Evolutionary conservation across 2,797 vertebrate genomes (phyloP).

Genomic region (Sphaeramia orbicularis): DNA sequence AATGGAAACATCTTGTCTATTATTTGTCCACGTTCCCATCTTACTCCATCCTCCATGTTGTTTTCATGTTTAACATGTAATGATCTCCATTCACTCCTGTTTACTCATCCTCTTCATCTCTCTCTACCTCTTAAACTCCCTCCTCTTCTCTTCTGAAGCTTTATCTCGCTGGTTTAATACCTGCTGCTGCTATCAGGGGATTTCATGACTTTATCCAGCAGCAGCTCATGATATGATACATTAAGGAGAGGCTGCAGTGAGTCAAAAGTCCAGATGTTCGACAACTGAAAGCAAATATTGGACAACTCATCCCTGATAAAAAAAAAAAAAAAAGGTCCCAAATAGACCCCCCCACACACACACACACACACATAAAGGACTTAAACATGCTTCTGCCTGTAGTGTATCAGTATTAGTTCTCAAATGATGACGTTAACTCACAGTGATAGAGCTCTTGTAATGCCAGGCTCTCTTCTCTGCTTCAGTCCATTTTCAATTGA

Average conservation of each 20-base stretch:
- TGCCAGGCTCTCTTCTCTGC: constrained; percentile 23
- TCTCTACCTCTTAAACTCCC: neutral
- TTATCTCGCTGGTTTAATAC: constrained; percentile 38
- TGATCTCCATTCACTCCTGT: constrained; percentile 20
- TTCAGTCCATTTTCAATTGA: constrained; percentile 23
- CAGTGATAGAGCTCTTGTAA: neutral
- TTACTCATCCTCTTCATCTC: constrained; percentile 30
- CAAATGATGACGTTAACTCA: constrained; percentile 7
- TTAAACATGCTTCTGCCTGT: too few species aligned
- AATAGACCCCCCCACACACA: neutral
- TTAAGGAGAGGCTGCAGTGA: neutral
- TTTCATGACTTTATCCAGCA: constrained; percentile 30
- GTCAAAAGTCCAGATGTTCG: constrained; percentile 16
- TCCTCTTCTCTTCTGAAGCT: constrained; percentile 3
- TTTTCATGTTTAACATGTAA: constrained; percentile 33
- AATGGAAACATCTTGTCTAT: too few species aligned
- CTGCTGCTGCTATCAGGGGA: constrained; percentile 24
- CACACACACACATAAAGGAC: neutral
- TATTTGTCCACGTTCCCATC: too few species aligned
- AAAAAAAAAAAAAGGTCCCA: too few species aligned
- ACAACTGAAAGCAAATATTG: constrained; percentile 16
- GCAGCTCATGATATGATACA: constrained; percentile 30
- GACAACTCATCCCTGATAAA: constrained; percentile 1
- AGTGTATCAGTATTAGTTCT: too few species aligned
- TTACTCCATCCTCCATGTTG: constrained; percentile 22